phyloP scores from a whole-genome alignment of 2,113 vertebrate species.

The Oryzias curvinotus region DNA sequence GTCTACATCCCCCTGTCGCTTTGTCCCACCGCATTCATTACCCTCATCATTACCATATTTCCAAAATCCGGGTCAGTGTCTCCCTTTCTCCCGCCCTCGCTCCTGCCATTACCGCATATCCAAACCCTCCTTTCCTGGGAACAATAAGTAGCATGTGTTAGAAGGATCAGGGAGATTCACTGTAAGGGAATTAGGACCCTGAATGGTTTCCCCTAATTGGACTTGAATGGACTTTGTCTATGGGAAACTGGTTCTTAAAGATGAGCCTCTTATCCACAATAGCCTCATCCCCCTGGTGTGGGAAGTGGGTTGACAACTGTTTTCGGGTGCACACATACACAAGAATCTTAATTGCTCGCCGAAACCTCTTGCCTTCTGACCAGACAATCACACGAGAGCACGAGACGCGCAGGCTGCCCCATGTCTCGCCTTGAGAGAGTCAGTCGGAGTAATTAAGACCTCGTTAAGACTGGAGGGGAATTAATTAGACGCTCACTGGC shows the following conservation, averaged over 20 bases:
- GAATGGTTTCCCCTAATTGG: conserved; percentile 77
- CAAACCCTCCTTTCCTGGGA: conserved; percentile 42
- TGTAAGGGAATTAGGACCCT: conserved; percentile 77
- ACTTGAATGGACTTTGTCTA: conserved; percentile 73
- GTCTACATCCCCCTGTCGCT: conserved; percentile 36
- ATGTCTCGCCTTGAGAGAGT: conserved; percentile 67
- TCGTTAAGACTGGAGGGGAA: conserved; percentile 65
- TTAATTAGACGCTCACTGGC: conserved; percentile 64
- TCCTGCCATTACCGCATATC: background rate
- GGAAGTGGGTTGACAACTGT: conserved; percentile 76
- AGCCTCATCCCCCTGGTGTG: conserved; percentile 57
- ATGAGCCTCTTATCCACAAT: conserved; percentile 64
- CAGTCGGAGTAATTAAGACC: conserved; percentile 67
- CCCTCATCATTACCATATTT: conserved; percentile 72
- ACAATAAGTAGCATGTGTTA: conserved; percentile 78
- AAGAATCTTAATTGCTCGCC: conserved; percentile 51
- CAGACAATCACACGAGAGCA: conserved; percentile 49
- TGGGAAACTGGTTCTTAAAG: conserved; percentile 76
- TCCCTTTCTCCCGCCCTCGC: conserved; percentile 43
- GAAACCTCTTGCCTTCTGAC: conserved; percentile 68
- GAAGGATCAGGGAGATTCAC: conserved; percentile 72
- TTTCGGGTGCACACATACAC: conserved; percentile 45
- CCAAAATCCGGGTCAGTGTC: conserved; percentile 73
- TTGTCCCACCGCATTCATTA: conserved; percentile 67
- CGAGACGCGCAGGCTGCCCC: conserved; percentile 34